phyloP scores from a whole-genome alignment of 2,888 invertebrate species.

The Drosophila meridionalis region DNA sequence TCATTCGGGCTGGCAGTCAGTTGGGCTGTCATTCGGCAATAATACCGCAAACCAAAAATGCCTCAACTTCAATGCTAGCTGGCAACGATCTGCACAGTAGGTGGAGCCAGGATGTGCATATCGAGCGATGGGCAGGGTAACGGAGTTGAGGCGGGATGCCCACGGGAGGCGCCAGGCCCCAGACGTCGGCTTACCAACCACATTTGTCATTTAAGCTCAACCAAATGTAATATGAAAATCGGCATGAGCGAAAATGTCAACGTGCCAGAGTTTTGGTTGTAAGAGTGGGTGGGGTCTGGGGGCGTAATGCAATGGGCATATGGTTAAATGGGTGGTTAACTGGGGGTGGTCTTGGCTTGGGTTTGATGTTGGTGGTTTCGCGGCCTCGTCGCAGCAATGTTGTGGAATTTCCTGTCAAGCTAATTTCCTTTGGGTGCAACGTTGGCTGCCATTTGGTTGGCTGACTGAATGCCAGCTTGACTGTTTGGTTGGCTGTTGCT shows the following conservation, averaged over 20 bases:
- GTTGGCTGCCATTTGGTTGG: slow-evolving; percentile 53
- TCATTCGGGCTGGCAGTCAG: slow-evolving; percentile 47
- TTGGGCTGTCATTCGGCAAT: slow-evolving; percentile 63
- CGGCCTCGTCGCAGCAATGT: slow-evolving; percentile 56
- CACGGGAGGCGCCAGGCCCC: slow-evolving; percentile 35
- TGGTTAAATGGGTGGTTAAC: slow-evolving; percentile 21
- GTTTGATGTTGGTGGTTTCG: slow-evolving; percentile 41
- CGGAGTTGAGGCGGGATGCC: neutral
- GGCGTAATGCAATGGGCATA: slow-evolving; percentile 13
- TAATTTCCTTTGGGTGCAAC: slow-evolving; percentile 81
- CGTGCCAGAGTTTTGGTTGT: slow-evolving; percentile 44
- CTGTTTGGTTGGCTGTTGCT: slow-evolving; percentile 16
- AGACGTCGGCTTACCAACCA: slow-evolving; percentile 75
- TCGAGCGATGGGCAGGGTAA: neutral
- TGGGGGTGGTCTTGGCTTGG: slow-evolving; percentile 23
- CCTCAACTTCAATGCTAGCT: slow-evolving; percentile 63
- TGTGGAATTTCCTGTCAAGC: slow-evolving; percentile 82
- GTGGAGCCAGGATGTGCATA: slow-evolving; percentile 4
- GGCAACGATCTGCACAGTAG: slow-evolving; percentile 41
- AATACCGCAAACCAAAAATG: slow-evolving; percentile 71
- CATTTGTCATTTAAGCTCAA: slow-evolving; percentile 78
- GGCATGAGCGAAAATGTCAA: slow-evolving; percentile 75
- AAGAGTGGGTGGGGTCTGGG: neutral
- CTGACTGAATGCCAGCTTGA: slow-evolving; percentile 40
- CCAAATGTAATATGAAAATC: slow-evolving; percentile 78